Base-by-base conservation (phyloP, 1,140 invertebrate species). In the Philotrypesis tridentata region DNA sequence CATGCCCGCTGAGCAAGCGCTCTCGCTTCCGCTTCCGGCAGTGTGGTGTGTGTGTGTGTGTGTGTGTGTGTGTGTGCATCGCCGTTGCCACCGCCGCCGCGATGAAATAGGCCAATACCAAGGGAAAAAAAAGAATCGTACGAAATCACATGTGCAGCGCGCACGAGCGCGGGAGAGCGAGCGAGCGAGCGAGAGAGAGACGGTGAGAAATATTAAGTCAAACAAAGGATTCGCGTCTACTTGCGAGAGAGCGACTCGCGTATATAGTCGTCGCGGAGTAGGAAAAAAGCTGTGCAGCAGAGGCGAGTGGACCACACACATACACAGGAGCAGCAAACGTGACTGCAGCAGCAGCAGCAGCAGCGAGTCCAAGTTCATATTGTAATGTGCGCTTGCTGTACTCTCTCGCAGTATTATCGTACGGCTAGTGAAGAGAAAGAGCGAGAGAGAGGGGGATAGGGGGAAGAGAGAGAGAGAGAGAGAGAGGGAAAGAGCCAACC, bases 241-340 rank as follows among this genome's bases (percentile, higher is more conserved):
- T 14, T 73, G 76, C 82, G 70, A 82, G 84, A 82, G 77, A 82
- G 72, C n/a, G n/a, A n/a, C n/a, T n/a, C n/a, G n/a, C n/a, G n/a
- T n/a, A n/a, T 37, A 37, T 9, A 9, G 9, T 37, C 33, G 4
- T 37, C 33, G 33, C 33, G 77, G 33, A 84, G 82, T 71, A 84
- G 82, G 76, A 86, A 83, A 82, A 82, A 73, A 73, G 84, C 82
- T 79, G 75, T 79, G 80, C 78, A 55, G 48, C 14, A 55, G 17
- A 82, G 33, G 70, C 40, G 82, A 85, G 85, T 88, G 88, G 89
- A 90, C 90, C 90, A 91, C 91, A 91, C 90, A 88, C 89, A 89
- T 88, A 90, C 82, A 31, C 21, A 33, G 43, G 84, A 87, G 85
- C 86, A 86, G 85, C 84, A 88, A 91, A 92, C 91, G 91, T 92